These are phyloP conservation scores for Labeo catla DNA, from an alignment of 2,113 vertebrate genomes.

Conservation along the genomic window DNA sequence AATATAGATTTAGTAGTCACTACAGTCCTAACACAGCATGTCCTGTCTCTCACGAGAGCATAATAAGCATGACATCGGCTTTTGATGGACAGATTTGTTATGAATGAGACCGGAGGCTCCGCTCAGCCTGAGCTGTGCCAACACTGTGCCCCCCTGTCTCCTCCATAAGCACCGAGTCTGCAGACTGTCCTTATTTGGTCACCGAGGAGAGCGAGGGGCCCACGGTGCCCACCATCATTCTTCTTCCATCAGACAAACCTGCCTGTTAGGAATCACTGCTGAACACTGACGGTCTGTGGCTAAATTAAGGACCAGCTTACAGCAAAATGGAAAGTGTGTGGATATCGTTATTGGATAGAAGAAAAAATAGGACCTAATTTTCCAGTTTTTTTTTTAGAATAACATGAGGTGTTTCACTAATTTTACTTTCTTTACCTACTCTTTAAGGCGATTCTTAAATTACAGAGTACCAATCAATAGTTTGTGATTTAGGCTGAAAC, in stretches of 20 bases:
- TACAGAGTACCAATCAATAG: no score
- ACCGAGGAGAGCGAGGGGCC: constrained; percentile 54
- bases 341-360: background rate
- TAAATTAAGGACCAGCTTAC: background rate
- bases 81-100: constrained; percentile 67
- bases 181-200: constrained; percentile 77
- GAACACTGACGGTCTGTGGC: background rate
- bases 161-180: constrained; percentile 56
- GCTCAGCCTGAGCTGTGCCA: constrained; percentile 66
- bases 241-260: constrained; percentile 47
- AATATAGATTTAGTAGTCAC: background rate
- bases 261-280: background rate
- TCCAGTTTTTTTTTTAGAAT: background rate
- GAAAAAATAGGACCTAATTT: background rate
- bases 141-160: constrained; percentile 64
- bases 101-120: constrained; percentile 66
- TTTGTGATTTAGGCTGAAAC: no score
- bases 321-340: background rate
- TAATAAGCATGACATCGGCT: constrained; percentile 22
- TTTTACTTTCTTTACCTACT: background rate
- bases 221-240: constrained; percentile 54
- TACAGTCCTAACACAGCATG: background rate
- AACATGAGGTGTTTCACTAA: background rate
- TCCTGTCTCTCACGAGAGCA: constrained; percentile 10
- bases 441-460: background rate